Evolutionary conservation across 2,797 vertebrate genomes (phyloP).

Genomic region (Alectoris magna): DNA sequence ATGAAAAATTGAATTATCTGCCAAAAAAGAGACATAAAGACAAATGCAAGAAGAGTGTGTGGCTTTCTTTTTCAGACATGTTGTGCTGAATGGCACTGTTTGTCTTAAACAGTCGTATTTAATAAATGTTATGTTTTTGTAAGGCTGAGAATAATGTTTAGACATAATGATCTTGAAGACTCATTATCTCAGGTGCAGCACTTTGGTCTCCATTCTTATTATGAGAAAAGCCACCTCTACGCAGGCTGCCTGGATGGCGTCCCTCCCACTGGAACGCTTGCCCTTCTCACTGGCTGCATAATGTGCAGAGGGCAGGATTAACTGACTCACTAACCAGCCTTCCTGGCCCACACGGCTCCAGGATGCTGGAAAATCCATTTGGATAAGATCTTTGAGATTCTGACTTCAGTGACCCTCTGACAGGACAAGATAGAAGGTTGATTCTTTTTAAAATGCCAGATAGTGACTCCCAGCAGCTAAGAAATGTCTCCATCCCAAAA

Average conservation of each 20-base stretch:
- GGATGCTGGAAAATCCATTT: conserved; percentile 36
- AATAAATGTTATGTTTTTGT: neutral
- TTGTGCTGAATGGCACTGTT: neutral
- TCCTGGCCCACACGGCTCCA: neutral
- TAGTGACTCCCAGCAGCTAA: conserved; percentile 4
- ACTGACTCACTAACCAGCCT: neutral
- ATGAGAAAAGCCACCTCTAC: conserved; percentile 20
- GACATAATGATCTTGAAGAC: conserved; percentile 21
- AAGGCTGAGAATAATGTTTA: conserved; percentile 30
- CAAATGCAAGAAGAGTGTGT: neutral
- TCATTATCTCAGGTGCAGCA: conserved; percentile 20
- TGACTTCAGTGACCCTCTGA: conserved; percentile 57
- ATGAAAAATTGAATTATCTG: neutral
- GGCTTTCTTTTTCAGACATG: conserved; percentile 28
- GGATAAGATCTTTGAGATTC: conserved; percentile 50
- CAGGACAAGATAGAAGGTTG: conserved; percentile 34
- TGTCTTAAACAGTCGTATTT: neutral
- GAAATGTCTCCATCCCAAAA: neutral
- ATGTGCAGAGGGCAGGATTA: conserved; percentile 63
- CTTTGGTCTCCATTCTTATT: conserved; percentile 19
- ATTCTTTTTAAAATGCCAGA: conserved; percentile 28
- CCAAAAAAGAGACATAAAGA: neutral
- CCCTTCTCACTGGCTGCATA: conserved; percentile 67
- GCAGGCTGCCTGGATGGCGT: conserved; percentile 6
- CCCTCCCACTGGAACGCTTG: conserved; percentile 41